A percentile compares a stretch with the other conserved stretches of the same genome.
phyloP scores from a whole-genome alignment of 2,797 vertebrate species.

The Alfaro cultratus region DNA sequence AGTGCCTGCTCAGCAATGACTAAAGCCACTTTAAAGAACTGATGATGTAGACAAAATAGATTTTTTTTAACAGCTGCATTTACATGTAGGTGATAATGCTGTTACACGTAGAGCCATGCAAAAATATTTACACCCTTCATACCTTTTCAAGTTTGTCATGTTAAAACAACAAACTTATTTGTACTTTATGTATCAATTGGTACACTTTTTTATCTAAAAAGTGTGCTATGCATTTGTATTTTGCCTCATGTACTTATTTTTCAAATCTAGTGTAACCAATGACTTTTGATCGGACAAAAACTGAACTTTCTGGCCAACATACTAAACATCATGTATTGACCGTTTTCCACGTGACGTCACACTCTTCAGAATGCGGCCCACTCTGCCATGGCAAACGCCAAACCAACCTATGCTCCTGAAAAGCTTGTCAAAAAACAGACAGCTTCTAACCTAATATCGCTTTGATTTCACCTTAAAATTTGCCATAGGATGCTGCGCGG shows the following conservation, averaged over 20 bases:
- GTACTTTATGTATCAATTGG: not conserved
- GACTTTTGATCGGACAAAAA: not conserved
- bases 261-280: not conserved
- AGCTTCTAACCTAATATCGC: too few relatives aligned
- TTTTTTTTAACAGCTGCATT: not conserved
- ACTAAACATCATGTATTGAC: not conserved
- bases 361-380: too few relatives aligned
- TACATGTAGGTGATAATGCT: not conserved
- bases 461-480: too few relatives aligned
- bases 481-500: too few relatives aligned
- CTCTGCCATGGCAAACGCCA: too few relatives aligned
- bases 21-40: not conserved
- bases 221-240: not conserved
- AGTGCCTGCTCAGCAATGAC: conserved; percentile 55
- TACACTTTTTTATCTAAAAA: not conserved
- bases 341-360: too few relatives aligned
- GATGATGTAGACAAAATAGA: not conserved
- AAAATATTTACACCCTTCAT: not conserved
- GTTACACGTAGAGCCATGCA: not conserved
- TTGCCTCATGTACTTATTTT: not conserved
- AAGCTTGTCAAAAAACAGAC: too few relatives aligned
- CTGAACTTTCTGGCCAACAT: not conserved
- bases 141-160: not conserved
- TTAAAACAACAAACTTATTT: not conserved
- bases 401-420: too few relatives aligned